These are phyloP conservation scores for Isichthys henryi DNA, from an alignment of 2,113 vertebrate species.

Conservation along the genomic window DNA sequence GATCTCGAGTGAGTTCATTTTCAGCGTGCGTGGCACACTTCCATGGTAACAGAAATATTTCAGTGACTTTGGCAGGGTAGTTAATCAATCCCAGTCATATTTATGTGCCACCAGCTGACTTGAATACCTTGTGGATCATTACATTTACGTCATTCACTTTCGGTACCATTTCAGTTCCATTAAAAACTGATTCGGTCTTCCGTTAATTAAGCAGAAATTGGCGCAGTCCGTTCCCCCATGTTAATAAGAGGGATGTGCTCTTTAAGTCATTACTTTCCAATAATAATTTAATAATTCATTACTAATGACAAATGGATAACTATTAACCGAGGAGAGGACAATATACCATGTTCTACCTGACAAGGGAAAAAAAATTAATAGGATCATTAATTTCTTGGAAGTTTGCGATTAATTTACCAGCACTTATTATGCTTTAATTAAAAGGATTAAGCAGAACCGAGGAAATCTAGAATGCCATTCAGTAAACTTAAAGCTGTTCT, in stretches of 20 bases:
- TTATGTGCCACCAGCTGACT: conserved; percentile 18
- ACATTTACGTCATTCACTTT: conserved; percentile 27
- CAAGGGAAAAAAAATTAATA: conserved; percentile 24
- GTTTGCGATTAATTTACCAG: conserved; percentile 39
- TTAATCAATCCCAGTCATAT: conserved; percentile 25
- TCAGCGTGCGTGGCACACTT: neutral
- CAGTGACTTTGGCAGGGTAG: conserved; percentile 17
- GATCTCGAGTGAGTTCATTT: neutral
- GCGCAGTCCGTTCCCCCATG: conserved; percentile 27
- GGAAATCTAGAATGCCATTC: neutral
- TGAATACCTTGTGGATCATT: conserved; percentile 24
- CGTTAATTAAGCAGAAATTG: conserved; percentile 34
- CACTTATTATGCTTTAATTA: conserved; percentile 43
- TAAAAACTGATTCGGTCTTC: conserved; percentile 34
- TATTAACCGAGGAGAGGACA: conserved; percentile 28
- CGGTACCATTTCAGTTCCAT: conserved; percentile 32
- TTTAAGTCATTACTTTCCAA: conserved; percentile 41
- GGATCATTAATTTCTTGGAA: conserved; percentile 32
- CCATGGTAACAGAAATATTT: neutral
- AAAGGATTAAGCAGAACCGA: conserved; percentile 29
- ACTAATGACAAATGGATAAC: conserved; percentile 36
- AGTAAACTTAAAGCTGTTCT: neutral
- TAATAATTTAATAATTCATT: conserved; percentile 42
- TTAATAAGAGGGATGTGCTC: conserved; percentile 32
- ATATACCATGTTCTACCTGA: conserved; percentile 19